Conservation (phyloP, 2,888 invertebrate species). For the Aplocera efformata region DNA sequence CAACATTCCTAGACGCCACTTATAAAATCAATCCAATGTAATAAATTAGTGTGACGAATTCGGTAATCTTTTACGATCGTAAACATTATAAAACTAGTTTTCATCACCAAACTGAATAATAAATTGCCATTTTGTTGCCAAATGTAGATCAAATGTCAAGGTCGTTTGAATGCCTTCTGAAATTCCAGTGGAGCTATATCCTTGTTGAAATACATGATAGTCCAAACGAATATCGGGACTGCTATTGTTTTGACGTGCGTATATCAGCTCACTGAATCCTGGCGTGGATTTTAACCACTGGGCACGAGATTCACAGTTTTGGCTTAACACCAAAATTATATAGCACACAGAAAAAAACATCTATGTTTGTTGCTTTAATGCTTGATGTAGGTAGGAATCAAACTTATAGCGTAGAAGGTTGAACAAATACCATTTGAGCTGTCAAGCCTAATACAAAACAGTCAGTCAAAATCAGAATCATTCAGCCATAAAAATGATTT, state of each 20-base stretch:
- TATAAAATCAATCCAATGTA: constrained; percentile 7
- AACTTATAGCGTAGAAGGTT: too few species aligned
- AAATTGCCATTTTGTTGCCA: constrained; percentile 28
- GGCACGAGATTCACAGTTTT: background rate
- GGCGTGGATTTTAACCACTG: background rate
- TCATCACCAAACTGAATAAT: constrained; percentile 30
- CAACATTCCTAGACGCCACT: background rate
- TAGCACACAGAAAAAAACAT: too few species aligned
- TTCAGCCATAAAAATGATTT: too few species aligned
- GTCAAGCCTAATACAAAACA: too few species aligned
- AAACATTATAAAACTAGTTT: constrained; percentile 24
- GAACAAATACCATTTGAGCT: too few species aligned
- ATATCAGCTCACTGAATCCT: constrained; percentile 9
- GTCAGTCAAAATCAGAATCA: too few species aligned
- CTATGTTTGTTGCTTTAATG: too few species aligned
- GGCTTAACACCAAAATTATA: too few species aligned
- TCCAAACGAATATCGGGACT: constrained; percentile 4
- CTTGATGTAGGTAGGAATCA: too few species aligned
- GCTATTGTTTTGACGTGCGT: constrained; percentile 19
- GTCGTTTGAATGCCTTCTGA: constrained; percentile 16
- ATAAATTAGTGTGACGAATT: constrained; percentile 11
- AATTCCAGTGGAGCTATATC: constrained; percentile 25
- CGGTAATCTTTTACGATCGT: constrained; percentile 25
- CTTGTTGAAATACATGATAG: constrained; percentile 16
- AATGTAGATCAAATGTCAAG: constrained; percentile 31